Conservation (phyloP, 2,113 vertebrate genomes). For the Platichthys stellatus region DNA sequence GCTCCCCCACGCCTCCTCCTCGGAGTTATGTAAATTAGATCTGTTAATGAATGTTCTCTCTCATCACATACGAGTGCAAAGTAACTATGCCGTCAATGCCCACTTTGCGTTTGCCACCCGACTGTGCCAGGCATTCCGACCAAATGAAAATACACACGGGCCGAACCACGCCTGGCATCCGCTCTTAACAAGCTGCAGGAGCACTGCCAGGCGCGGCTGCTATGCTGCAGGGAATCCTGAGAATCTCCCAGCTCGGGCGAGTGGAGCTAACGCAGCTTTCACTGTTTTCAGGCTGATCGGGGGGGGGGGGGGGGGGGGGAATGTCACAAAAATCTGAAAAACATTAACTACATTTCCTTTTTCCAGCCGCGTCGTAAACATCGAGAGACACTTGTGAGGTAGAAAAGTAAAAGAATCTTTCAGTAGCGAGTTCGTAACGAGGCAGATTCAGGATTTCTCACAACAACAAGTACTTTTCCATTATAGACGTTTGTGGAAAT, state of each 20-base stretch:
- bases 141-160: slow-evolving; percentile 95
- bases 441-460: neutral
- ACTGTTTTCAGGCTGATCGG: no score
- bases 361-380: slow-evolving; percentile 4
- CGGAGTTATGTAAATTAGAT: slow-evolving; percentile 82
- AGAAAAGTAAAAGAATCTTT: slow-evolving; percentile 12
- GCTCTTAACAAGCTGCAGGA: slow-evolving; percentile 95
- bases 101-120: slow-evolving; percentile 88
- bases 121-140: slow-evolving; percentile 94
- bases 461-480: neutral
- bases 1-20: slow-evolving; percentile 1
- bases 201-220: slow-evolving; percentile 89
- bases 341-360: slow-evolving; percentile 6
- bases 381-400: neutral
- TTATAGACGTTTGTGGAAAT: neutral
- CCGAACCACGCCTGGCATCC: slow-evolving; percentile 90
- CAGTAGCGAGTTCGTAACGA: slow-evolving; percentile 1
- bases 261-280: neutral
- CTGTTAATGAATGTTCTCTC: slow-evolving; percentile 91
- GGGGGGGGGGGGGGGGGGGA: neutral
- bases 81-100: slow-evolving; percentile 86
- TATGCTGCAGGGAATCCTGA: slow-evolving; percentile 93
- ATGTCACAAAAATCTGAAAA: slow-evolving; percentile 28
- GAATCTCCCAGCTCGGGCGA: slow-evolving; percentile 87
- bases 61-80: slow-evolving; percentile 84